phyloP scores from a whole-genome alignment of 1,140 invertebrate genomes.

The Lordiphosa stackelbergi region DNA sequence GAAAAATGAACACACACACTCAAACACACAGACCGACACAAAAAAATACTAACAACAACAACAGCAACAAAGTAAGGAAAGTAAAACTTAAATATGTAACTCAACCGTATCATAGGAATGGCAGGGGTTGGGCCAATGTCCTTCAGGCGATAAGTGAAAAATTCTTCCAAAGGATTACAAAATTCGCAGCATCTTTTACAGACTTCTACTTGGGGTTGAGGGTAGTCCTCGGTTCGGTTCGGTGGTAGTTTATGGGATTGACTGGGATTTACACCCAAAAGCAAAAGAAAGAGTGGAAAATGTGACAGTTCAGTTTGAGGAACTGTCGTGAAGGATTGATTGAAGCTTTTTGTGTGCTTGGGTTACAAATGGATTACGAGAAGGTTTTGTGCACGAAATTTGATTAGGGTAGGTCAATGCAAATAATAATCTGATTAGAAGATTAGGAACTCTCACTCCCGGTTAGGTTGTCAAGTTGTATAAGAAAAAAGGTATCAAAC shows the following conservation, averaged over 20 bases:
- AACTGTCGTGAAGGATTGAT: constrained; percentile 44
- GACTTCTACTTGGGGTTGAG: constrained; percentile 64
- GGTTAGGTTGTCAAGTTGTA: no score
- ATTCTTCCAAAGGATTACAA: constrained; percentile 66
- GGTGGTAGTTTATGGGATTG: constrained; percentile 54
- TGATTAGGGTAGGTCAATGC: constrained; percentile 67
- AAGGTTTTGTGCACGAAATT: constrained; percentile 63
- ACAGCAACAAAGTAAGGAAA: constrained; percentile 43
- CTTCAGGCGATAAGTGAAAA: constrained; percentile 67
- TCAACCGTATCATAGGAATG: constrained; percentile 30
- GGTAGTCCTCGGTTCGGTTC: constrained; percentile 10
- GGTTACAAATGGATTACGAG: constrained; percentile 57
- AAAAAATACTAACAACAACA: constrained; percentile 30
- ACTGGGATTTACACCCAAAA: constrained; percentile 63
- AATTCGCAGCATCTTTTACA: constrained; percentile 69
- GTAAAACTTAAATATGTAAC: constrained; percentile 71
- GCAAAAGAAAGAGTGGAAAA: constrained; percentile 25
- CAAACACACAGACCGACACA: constrained; percentile 32
- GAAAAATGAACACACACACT: constrained; percentile 54
- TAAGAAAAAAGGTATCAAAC: no score
- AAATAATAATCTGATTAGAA: constrained; percentile 66
- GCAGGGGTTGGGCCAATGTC: constrained; percentile 16
- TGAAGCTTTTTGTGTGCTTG: constrained; percentile 43
- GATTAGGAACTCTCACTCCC: constrained; percentile 2
- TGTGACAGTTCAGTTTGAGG: constrained; percentile 38